A percentile compares a stretch with the other conserved stretches of the same genome.
phyloP scores from a whole-genome alignment of 2,888 invertebrate genomes.

The Ctenicera cuprea region DNA sequence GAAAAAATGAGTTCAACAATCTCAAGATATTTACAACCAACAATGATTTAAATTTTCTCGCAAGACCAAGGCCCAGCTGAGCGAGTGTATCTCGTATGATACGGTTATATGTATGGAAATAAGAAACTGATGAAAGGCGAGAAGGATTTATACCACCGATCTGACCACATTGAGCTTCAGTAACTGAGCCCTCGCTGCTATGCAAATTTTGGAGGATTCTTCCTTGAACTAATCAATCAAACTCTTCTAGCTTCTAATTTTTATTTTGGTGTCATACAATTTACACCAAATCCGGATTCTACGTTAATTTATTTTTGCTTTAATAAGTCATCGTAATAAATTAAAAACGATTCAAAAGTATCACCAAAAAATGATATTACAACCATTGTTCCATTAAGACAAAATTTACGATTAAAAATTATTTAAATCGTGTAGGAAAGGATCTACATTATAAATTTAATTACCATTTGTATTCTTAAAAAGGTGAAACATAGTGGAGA shows the following conservation, averaged over 20 bases:
- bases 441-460: constrained; percentile 40
- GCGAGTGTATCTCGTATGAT: constrained; percentile 66
- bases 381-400: no score
- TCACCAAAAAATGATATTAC: no score
- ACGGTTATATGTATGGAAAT: constrained; percentile 70
- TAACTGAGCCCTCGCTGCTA: constrained; percentile 39
- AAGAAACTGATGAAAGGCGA: constrained; percentile 70
- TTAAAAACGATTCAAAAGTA: background rate
- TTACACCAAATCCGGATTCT: background rate
- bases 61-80: constrained; percentile 61
- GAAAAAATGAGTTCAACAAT: no score
- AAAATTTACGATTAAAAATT: constrained; percentile 25
- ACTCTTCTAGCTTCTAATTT: constrained; percentile 15
- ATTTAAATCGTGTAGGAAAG: constrained; percentile 17
- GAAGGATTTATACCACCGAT: constrained; percentile 68
- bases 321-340: background rate
- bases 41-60: constrained; percentile 41
- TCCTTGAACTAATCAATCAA: constrained; percentile 47
- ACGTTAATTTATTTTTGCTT: background rate
- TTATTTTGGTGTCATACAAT: background rate
- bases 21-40: background rate
- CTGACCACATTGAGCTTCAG: constrained; percentile 60
- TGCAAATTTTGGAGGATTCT: constrained; percentile 45
- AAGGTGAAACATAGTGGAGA: constrained; percentile 29
- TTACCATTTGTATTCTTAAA: constrained; percentile 45